These are phyloP conservation scores for Eulacestoma nigropectus DNA, from an alignment of 2,113 vertebrate genomes.

Conservation along the genomic window DNA sequence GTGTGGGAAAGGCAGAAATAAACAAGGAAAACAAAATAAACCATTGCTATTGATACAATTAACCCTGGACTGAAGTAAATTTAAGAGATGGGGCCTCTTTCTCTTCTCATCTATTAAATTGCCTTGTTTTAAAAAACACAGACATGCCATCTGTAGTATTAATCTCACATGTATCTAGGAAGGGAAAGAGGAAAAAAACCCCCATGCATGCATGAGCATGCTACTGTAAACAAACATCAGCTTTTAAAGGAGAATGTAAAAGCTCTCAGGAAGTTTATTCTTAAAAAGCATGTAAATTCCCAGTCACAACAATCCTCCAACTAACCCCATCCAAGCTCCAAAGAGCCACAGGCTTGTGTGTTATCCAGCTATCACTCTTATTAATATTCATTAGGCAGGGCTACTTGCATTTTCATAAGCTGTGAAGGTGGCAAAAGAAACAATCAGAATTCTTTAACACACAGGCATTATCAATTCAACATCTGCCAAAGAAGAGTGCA, in stretches of 20 bases:
- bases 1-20: neutral
- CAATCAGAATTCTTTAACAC: conserved; percentile 75
- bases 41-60: conserved; percentile 34
- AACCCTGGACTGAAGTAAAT: conserved; percentile 44
- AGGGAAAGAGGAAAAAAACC: neutral
- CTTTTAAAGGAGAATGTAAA: conserved; percentile 59
- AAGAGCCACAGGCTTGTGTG: conserved; percentile 64
- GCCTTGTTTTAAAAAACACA: conserved; percentile 32
- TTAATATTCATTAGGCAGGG: conserved; percentile 74
- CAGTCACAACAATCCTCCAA: conserved; percentile 60
- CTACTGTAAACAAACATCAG: conserved; percentile 36
- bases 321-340: conserved; percentile 63
- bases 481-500: conserved; percentile 62
- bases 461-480: conserved; percentile 68
- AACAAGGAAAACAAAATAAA: neutral
- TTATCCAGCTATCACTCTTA: conserved; percentile 63
- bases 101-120: conserved; percentile 55
- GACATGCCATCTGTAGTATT: neutral
- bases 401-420: conserved; percentile 78
- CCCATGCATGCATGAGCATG: neutral
- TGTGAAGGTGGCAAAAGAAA: conserved; percentile 71
- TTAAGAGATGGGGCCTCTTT: conserved; percentile 32
- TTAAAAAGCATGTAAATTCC: conserved; percentile 72
- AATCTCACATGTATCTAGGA: neutral
- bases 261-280: conserved; percentile 66